Percentiles rank a stretch among this genome's conserved stretches.
Conservation (phyloP, 2,113 vertebrate genomes). For the Elachura formosa region DNA sequence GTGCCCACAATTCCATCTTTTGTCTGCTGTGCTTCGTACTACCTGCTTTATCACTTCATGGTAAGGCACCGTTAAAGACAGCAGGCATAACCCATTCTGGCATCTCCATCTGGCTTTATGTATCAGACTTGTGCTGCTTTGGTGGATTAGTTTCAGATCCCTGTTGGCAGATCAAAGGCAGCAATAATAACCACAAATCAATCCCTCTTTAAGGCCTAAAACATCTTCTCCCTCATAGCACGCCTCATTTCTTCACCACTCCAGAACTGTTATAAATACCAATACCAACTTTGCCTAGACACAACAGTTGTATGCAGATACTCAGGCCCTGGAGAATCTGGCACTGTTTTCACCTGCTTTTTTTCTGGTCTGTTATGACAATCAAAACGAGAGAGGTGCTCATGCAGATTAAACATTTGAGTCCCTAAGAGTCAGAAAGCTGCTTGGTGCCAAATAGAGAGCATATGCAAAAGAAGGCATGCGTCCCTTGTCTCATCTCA, state of each 20-base stretch:
- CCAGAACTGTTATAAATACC: constrained; percentile 4
- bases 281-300: not conserved
- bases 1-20: not conserved
- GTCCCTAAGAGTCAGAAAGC: not conserved
- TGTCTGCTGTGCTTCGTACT: not conserved
- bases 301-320: not conserved
- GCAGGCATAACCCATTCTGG: constrained; percentile 34
- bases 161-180: constrained; percentile 46
- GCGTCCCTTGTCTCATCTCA: not conserved
- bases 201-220: constrained; percentile 37
- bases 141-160: constrained; percentile 45
- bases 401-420: not conserved
- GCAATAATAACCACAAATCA: constrained; percentile 61
- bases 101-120: constrained; percentile 38
- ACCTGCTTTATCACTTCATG: constrained; percentile 13
- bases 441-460: not conserved
- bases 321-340: not conserved
- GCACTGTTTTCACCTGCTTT: not conserved
- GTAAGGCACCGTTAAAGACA: not conserved
- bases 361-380: not conserved
- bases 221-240: not conserved
- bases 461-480: not conserved
- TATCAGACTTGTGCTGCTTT: constrained; percentile 24
- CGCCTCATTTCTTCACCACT: not conserved
- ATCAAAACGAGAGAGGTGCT: not conserved